A percentile compares a stretch with the other conserved stretches of the same genome.
Conservation (phyloP, 2,797 vertebrate species). For the Rhabdophis nuchalis region DNA sequence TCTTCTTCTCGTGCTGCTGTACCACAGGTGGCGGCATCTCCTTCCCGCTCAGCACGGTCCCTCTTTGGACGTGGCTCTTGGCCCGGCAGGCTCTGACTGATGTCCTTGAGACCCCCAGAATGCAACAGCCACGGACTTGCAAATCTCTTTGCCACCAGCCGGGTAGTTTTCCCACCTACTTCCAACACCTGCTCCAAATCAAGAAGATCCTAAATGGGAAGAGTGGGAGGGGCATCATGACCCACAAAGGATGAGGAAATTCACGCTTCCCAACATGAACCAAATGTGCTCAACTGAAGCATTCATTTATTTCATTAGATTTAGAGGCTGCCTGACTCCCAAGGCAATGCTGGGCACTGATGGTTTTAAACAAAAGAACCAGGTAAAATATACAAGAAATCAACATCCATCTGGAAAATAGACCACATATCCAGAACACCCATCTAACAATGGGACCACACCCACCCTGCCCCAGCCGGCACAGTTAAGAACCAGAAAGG, state of each 20-base stretch:
- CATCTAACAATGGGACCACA: neutral
- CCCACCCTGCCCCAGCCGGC: neutral
- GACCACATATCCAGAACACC: neutral
- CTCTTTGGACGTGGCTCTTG: neutral
- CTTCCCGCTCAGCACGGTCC: neutral
- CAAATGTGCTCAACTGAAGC: neutral
- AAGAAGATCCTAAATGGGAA: conserved; percentile 76
- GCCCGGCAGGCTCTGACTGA: neutral
- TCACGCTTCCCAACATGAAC: neutral
- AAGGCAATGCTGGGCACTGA: neutral
- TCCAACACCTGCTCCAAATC: conserved; percentile 77
- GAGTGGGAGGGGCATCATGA: neutral
- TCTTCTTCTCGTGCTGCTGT: neutral
- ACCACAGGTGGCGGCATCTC: neutral
- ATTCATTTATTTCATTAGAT: neutral
- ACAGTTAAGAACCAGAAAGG: neutral
- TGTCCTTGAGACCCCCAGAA: conserved; percentile 51
- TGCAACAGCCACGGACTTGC: conserved; percentile 85
- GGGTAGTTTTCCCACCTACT: conserved; percentile 75
- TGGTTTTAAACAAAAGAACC: neutral
- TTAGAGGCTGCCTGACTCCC: neutral
- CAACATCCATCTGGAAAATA: neutral
- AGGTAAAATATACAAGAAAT: neutral
- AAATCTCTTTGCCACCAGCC: conserved; percentile 77
- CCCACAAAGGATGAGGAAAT: neutral